phyloP scores from a whole-genome alignment of 2,113 vertebrate genomes.

The Urocynchramus pylzowi region DNA sequence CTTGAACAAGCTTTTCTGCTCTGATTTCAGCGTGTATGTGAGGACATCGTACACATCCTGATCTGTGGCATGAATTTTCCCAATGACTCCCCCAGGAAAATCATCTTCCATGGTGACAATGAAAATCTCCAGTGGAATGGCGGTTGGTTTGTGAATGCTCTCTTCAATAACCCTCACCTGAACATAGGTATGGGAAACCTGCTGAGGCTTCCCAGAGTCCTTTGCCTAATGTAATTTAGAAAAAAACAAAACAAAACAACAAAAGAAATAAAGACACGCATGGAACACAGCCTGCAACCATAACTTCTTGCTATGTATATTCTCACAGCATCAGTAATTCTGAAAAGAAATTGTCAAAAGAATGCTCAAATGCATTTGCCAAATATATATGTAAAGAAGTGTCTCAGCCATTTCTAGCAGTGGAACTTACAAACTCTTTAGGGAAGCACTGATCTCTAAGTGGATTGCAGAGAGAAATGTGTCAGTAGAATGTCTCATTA shows the following conservation, averaged over 20 bases:
- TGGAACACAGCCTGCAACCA: background rate
- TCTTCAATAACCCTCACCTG: constrained; percentile 92
- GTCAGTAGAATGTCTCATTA: constrained; percentile 35
- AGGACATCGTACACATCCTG: constrained; percentile 94
- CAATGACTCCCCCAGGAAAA: constrained; percentile 95
- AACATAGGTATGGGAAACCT: constrained; percentile 82
- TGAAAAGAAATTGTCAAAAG: background rate
- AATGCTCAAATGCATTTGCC: background rate
- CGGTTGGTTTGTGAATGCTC: constrained; percentile 90
- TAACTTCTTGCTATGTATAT: background rate
- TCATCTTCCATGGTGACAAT: constrained; percentile 98
- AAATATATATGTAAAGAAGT: constrained; percentile 13
- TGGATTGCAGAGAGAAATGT: constrained; percentile 17
- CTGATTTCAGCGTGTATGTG: constrained; percentile 84
- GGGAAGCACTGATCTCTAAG: constrained; percentile 37
- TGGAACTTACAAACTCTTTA: constrained; percentile 23
- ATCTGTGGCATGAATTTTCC: constrained; percentile 93
- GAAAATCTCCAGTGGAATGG: constrained; percentile 88
- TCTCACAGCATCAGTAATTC: background rate
- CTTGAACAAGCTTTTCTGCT: constrained; percentile 94
- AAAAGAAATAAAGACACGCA: background rate
- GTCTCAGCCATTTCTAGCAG: background rate
- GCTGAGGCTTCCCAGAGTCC: constrained; percentile 88
- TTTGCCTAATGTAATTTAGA: constrained; percentile 74
- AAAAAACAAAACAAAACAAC: background rate